Evolutionary conservation across 2,797 vertebrate species (phyloP).

Genomic region (Poecilia picta): DNA sequence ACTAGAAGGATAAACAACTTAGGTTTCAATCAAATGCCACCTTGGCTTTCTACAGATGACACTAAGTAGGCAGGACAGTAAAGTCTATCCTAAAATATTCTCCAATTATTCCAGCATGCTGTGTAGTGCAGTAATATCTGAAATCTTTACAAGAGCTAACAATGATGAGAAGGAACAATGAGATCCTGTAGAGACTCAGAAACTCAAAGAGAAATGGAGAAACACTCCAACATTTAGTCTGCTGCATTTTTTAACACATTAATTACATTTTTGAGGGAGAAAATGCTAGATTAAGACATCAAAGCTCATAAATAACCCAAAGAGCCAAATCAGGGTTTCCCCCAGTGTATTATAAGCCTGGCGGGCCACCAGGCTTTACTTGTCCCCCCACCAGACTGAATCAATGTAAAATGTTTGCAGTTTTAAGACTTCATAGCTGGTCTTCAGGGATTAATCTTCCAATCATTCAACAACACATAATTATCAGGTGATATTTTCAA

Average conservation of each 20-base stretch:
- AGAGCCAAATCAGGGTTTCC: constrained; percentile 1
- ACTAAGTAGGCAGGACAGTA: constrained; percentile 16
- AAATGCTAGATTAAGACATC: constrained; percentile 28
- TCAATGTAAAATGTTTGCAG: too few relatives aligned
- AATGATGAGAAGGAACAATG: constrained; percentile 29
- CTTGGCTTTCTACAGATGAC: background rate
- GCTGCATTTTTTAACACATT: constrained; percentile 24
- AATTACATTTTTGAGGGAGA: constrained; percentile 47
- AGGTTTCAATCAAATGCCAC: too few relatives aligned
- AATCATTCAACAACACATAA: too few relatives aligned
- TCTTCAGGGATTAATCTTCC: too few relatives aligned
- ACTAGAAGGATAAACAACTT: background rate
- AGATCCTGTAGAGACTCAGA: constrained; percentile 29
- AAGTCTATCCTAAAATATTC: constrained; percentile 33
- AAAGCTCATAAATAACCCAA: constrained; percentile 14
- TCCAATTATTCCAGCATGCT: background rate
- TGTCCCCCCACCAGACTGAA: too few relatives aligned
- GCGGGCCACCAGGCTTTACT: too few relatives aligned
- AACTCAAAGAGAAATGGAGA: constrained; percentile 56
- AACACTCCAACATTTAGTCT: constrained; percentile 54
- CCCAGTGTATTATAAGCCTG: too few relatives aligned
- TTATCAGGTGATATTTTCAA: too few relatives aligned
- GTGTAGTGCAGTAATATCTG: background rate
- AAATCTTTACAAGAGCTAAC: constrained; percentile 33
- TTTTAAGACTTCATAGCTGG: too few relatives aligned